A percentile compares a stretch with the other conserved stretches of the same genome.
Conservation (phyloP, 2,797 vertebrate genomes). For the Lithobates sylvaticus region DNA sequence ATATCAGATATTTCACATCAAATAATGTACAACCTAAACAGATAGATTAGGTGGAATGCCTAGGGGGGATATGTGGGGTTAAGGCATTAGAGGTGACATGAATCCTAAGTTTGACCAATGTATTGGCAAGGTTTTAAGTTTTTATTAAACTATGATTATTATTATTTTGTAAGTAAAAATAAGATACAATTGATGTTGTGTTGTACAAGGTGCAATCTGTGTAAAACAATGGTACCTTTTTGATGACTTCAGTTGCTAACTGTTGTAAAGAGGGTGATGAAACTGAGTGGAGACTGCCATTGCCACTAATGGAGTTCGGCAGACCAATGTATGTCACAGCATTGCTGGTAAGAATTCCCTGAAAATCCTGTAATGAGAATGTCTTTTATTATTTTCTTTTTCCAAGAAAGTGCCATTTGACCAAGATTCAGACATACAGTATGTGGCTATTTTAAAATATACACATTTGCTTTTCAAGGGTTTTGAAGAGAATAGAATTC, state of each 20-base stretch:
- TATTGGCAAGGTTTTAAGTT: too few relatives aligned
- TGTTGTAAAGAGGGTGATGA: constrained; percentile 91
- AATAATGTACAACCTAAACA: too few relatives aligned
- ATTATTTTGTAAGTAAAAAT: too few relatives aligned
- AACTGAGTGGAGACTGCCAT: constrained; percentile 79
- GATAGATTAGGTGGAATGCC: too few relatives aligned
- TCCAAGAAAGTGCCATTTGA: constrained; percentile 37
- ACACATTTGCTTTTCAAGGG: constrained; percentile 12
- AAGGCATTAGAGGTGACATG: too few relatives aligned
- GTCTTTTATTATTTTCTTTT: constrained; percentile 43
- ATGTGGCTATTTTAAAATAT: constrained; percentile 16
- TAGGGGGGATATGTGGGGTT: too few relatives aligned
- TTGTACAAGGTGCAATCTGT: not conserved
- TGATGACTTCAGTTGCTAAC: constrained; percentile 82
- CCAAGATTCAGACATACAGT: not conserved
- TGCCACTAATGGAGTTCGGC: constrained; percentile 83
- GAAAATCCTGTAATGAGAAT: constrained; percentile 82
- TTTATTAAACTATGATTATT: too few relatives aligned
- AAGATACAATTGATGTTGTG: not conserved
- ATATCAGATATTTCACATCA: too few relatives aligned
- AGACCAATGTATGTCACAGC: constrained; percentile 89
- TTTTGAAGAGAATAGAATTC: constrained; percentile 30
- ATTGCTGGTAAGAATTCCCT: constrained; percentile 83
- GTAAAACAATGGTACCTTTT: constrained; percentile 65
- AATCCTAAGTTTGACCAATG: too few relatives aligned